phyloP scores from a whole-genome alignment of 1,140 invertebrate genomes.

The Hormaphis cornu region DNA sequence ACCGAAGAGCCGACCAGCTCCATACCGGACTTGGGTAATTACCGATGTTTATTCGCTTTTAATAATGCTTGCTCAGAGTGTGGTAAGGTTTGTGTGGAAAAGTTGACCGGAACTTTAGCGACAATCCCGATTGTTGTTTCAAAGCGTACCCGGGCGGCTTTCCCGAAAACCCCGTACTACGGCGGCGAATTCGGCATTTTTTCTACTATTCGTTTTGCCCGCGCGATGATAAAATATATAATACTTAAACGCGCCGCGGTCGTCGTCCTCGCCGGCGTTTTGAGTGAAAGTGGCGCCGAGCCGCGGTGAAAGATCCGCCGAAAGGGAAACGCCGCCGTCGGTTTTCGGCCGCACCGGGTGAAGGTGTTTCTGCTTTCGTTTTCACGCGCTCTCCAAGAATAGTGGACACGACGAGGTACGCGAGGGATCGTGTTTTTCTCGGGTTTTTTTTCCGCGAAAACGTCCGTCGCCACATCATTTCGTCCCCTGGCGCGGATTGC shows the following conservation, averaged over 20 bases:
- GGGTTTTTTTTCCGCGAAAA: not conserved
- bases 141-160: no score
- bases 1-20: slow-evolving; percentile 37
- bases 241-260: not conserved
- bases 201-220: not conserved
- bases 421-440: not conserved
- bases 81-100: no score
- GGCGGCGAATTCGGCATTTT: no score
- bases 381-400: slow-evolving; percentile 13
- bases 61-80: no score
- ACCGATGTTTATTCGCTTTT: not conserved
- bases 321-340: slow-evolving; percentile 11
- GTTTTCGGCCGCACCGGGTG: slow-evolving; percentile 19
- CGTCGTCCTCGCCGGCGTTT: slow-evolving; percentile 1
- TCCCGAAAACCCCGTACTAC: no score
- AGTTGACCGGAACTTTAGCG: no score
- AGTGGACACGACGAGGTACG: no score
- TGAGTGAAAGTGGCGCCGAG: slow-evolving; percentile 22
- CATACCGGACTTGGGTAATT: slow-evolving; percentile 37
- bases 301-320: slow-evolving; percentile 26
- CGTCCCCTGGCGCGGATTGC: not conserved
- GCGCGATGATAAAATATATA: no score
- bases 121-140: no score
- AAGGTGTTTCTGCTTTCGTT: slow-evolving; percentile 31
- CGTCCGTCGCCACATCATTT: not conserved